These are phyloP conservation scores for Macrobrachium rosenbergii DNA, from an alignment of 1,140 invertebrate genomes.

Conservation along the genomic window DNA sequence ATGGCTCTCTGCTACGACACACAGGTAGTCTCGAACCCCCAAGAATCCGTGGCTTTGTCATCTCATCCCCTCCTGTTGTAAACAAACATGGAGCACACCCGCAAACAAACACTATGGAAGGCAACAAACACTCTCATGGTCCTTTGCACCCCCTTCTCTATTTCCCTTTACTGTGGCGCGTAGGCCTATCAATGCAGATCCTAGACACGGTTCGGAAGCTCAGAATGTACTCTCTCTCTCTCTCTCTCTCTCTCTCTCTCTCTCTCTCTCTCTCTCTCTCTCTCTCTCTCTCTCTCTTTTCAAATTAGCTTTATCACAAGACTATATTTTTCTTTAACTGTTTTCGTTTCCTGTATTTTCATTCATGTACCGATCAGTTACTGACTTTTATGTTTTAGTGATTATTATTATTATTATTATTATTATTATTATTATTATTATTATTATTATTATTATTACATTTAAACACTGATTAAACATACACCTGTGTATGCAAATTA, in stretches of 20 bases:
- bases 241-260: neutral
- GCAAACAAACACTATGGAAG: no score
- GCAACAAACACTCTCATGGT: neutral
- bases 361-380: no score
- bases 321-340: neutral
- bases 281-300: neutral
- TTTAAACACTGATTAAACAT: no score
- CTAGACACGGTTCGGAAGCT: neutral
- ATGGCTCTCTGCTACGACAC: no score
- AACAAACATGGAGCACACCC: no score
- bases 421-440: conserved; percentile 15
- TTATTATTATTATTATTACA: no score
- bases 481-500: no score
- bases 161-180: neutral
- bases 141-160: neutral
- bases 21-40: neutral
- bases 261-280: conserved; percentile 20
- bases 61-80: neutral
- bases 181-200: neutral
- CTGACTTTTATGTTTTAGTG: neutral
- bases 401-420: neutral
- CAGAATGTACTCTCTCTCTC: neutral
- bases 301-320: no score
- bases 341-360: no score
- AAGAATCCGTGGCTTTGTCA: neutral